These are phyloP conservation scores for Caenorhabditis inopinata DNA, from an alignment of 1,140 invertebrate genomes.

Conservation along the genomic window DNA sequence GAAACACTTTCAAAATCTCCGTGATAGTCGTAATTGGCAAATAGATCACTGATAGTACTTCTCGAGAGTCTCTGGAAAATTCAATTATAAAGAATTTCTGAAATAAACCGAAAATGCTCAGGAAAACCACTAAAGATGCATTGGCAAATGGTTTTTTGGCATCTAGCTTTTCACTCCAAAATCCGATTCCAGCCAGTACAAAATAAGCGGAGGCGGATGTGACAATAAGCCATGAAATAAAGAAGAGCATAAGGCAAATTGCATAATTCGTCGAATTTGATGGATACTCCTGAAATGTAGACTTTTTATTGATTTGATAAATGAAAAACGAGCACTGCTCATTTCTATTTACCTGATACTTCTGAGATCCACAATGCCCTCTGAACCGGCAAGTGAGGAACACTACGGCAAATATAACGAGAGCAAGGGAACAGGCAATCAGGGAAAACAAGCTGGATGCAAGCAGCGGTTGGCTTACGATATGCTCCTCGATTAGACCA, in stretches of 20 bases:
- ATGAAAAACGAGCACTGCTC: too few relatives aligned
- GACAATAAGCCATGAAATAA: background rate
- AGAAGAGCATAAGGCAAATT: background rate
- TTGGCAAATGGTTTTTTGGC: background rate
- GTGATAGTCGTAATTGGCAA: background rate
- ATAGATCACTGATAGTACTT: background rate
- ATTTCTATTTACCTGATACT: background rate
- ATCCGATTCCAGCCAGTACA: background rate
- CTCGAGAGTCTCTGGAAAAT: slow-evolving; percentile 1
- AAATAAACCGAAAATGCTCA: background rate
- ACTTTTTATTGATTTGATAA: too few relatives aligned
- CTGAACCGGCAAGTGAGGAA: background rate
- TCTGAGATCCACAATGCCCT: slow-evolving; percentile 3
- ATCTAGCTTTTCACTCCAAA: slow-evolving; percentile 16
- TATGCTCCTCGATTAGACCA: background rate
- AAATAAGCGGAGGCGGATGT: background rate
- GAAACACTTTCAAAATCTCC: slow-evolving; percentile 16
- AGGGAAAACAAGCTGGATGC: background rate
- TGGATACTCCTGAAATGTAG: background rate
- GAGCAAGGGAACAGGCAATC: background rate
- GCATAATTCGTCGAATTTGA: background rate
- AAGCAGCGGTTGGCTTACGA: background rate
- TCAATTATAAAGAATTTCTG: background rate
- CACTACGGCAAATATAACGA: background rate
- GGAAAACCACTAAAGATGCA: slow-evolving; percentile 13